Evolutionary conservation across 2,888 invertebrate genomes (phyloP), one percentile per base, ranked within the genome.

Genomic region (Heliconius charithonia): DNA sequence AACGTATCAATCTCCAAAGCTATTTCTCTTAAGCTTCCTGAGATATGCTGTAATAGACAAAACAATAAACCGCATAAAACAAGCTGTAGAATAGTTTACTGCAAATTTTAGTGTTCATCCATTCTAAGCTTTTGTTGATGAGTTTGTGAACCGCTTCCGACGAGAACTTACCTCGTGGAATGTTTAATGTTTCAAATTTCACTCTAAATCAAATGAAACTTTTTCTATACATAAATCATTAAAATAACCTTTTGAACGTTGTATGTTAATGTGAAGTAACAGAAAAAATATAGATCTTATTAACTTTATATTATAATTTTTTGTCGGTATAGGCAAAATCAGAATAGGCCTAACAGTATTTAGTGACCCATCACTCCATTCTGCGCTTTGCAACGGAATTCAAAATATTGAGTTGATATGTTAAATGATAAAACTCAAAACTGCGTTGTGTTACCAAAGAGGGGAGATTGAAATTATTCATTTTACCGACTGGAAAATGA

Each of bases 91-190:
- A 67, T 37, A 37, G 37, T 67, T 32, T n/a, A n/a, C 67, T 2
- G n/a, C n/a, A n/a, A 66, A 66, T 66, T 66, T 66, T 67, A 67
- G n/a, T 37, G 67, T 67, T 67, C 19, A 65, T 65, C 16, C 67
- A 67, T 67, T 37, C 37, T 37, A 37, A 22, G 22, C 37, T 25
- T 37, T 67, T 67, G 67, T 67, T 37, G 67, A 67, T 67, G 67
- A 67, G 67, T 37, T 67, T 67, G 67, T 12, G n/a, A 67, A 67
- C 67, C 67, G 37, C 37, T 37, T 67, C 32, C 32, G n/a, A 67
- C 3, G 37, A 2, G 22, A 66, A 66, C 37, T 66, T 37, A 37
- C 66, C 10, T n/a, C 66, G 65, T 66, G 32, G 37, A 66, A 66
- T 66, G 16, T 66, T 51, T 19, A 51, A 51, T 51, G 51, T 51